Evolutionary conservation across 2,797 vertebrate genomes (phyloP).

Genomic region (Garrulus glandarius): DNA sequence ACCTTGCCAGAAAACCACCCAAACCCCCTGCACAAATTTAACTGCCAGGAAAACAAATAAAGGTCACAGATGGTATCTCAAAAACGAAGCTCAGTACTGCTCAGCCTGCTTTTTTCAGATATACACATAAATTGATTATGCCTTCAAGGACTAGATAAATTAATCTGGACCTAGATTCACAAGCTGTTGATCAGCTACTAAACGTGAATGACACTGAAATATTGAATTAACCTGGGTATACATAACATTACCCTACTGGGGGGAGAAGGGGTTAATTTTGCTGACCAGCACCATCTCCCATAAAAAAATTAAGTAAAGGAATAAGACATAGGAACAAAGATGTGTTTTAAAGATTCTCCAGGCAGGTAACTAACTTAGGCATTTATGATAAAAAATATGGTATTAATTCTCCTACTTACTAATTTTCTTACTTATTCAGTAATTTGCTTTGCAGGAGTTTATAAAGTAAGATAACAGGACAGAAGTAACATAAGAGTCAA

Average conservation of each 20-base stretch:
- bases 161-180: neutral
- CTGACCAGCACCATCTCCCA: neutral
- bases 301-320: neutral
- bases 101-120: neutral
- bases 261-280: rapidly evolving
- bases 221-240: neutral
- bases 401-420: neutral
- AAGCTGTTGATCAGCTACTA: neutral
- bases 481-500: neutral
- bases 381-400: neutral
- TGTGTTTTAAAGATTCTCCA: neutral
- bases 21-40: neutral
- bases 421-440: neutral
- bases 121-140: neutral
- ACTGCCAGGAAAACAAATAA: neutral
- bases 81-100: neutral
- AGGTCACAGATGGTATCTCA: neutral
- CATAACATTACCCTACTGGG: neutral
- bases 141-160: neutral
- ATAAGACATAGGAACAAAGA: neutral
- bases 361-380: neutral
- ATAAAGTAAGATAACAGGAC: neutral
- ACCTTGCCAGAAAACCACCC: neutral
- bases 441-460: neutral
- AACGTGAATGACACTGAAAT: neutral